These are phyloP conservation scores for Azemiops feae DNA, from an alignment of 2,113 vertebrate genomes.

Conservation along the genomic window DNA sequence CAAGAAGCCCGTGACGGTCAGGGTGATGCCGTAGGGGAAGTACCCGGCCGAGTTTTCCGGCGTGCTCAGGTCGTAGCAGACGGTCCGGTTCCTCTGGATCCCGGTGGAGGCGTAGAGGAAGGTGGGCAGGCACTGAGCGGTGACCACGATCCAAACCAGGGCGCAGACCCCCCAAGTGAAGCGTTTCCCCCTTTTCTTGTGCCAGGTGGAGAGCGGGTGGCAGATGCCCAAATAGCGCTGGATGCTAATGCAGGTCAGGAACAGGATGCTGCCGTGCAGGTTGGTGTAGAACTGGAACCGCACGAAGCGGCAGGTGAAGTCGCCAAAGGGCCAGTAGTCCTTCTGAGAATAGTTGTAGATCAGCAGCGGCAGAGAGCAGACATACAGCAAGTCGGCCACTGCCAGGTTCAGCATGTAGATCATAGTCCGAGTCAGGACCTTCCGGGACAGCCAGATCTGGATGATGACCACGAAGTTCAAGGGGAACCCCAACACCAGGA, in stretches of 20 bases:
- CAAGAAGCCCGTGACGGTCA: slow-evolving; percentile 86
- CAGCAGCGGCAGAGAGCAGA: slow-evolving; percentile 90
- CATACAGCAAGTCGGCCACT: slow-evolving; percentile 86
- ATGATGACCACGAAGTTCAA: slow-evolving; percentile 84
- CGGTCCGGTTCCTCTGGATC: slow-evolving; percentile 88
- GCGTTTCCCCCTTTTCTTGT: slow-evolving; percentile 81
- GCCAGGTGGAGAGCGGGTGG: slow-evolving; percentile 85
- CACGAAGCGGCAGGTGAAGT: slow-evolving; percentile 84
- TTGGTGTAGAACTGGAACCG: slow-evolving; percentile 98
- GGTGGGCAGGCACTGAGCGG: slow-evolving; percentile 82
- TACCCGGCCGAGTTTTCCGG: slow-evolving; percentile 75
- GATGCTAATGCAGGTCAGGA: slow-evolving; percentile 96
- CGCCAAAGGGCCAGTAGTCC: slow-evolving; percentile 97
- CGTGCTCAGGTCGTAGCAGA: slow-evolving; percentile 90
- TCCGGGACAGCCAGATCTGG: slow-evolving; percentile 80
- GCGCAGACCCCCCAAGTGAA: slow-evolving; percentile 83
- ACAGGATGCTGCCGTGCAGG: slow-evolving; percentile 90
- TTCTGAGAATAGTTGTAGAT: slow-evolving; percentile 92
- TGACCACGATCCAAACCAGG: slow-evolving; percentile 80
- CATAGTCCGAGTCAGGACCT: slow-evolving; percentile 76
- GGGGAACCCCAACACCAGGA: slow-evolving; percentile 83
- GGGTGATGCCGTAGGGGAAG: slow-evolving; percentile 91
- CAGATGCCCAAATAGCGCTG: slow-evolving; percentile 96
- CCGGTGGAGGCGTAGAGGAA: slow-evolving; percentile 87
- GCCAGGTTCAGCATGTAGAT: slow-evolving; percentile 96